phyloP scores from a whole-genome alignment of 1,140 invertebrate genomes.

The Apis laboriosa region DNA sequence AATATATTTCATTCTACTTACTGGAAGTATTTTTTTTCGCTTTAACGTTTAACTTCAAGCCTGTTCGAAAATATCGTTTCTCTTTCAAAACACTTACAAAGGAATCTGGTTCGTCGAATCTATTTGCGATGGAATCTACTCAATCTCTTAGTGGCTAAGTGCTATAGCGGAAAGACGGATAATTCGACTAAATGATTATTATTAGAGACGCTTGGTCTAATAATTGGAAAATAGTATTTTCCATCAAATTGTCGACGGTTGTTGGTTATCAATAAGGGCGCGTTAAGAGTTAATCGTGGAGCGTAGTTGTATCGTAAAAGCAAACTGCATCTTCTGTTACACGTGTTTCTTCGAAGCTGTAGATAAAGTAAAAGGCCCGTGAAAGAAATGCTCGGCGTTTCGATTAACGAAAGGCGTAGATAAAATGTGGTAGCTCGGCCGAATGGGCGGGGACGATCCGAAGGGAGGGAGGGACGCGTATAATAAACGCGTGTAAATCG shows the following conservation, averaged over 20 bases:
- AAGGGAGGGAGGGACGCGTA: background rate
- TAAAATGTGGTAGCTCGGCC: constrained; percentile 35
- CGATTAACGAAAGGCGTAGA: constrained; percentile 53
- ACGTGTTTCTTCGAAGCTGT: constrained; percentile 47
- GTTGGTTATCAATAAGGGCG: constrained; percentile 31
- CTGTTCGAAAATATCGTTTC: too few relatives aligned
- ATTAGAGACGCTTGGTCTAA: background rate
- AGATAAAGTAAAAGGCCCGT: constrained; percentile 51
- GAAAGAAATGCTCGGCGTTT: constrained; percentile 44
- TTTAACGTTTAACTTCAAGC: too few relatives aligned
- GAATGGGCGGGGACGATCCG: constrained; percentile 28
- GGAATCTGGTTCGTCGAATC: too few relatives aligned
- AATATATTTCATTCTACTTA: too few relatives aligned
- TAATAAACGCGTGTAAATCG: constrained; percentile 27
- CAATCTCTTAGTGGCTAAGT: too few relatives aligned
- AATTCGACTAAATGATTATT: too few relatives aligned
- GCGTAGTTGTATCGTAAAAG: constrained; percentile 37
- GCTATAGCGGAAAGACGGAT: too few relatives aligned
- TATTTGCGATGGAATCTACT: too few relatives aligned
- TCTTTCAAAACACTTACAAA: too few relatives aligned
- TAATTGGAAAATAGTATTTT: constrained; percentile 12
- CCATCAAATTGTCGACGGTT: constrained; percentile 14
- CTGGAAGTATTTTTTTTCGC: too few relatives aligned
- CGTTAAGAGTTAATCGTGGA: constrained; percentile 11
- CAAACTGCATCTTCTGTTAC: constrained; percentile 37